These are phyloP conservation scores for Manacus vitellinus DNA, from an alignment of 2,113 vertebrate species.

Conservation along the genomic window DNA sequence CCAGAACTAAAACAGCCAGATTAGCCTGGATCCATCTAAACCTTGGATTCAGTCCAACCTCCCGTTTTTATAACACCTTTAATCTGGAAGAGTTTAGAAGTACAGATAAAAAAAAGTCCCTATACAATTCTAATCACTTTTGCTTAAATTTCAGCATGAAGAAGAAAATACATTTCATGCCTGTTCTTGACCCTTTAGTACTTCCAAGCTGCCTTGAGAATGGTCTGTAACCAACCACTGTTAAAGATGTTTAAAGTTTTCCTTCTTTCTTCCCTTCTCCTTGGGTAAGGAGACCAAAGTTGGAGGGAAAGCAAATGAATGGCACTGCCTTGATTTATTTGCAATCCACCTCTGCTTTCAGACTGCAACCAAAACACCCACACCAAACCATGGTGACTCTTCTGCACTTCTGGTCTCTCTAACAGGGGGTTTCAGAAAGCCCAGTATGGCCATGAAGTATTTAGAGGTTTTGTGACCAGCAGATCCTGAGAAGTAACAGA, in stretches of 20 bases:
- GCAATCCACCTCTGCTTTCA: background rate
- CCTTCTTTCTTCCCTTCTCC: background rate
- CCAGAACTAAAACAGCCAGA: constrained; percentile 26
- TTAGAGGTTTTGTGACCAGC: background rate
- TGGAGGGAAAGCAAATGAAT: background rate
- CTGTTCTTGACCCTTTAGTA: background rate
- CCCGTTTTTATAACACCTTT: constrained; percentile 59
- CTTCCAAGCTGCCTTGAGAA: background rate
- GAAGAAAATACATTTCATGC: background rate
- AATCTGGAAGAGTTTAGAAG: constrained; percentile 29
- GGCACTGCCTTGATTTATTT: background rate
- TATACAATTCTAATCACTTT: background rate
- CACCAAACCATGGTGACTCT: background rate
- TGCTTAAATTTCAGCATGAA: constrained; percentile 8
- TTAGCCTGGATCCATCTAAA: constrained; percentile 60
- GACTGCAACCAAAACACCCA: background rate
- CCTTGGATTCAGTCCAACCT: constrained; percentile 42
- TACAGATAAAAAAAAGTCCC: constrained; percentile 22
- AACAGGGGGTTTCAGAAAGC: background rate
- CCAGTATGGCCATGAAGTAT: background rate
- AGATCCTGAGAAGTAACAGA: background rate
- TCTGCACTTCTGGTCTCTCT: background rate
- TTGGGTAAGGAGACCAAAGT: background rate
- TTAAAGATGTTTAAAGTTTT: background rate
- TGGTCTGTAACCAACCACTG: background rate